These are phyloP conservation scores for Lathronympha strigana DNA, from an alignment of 2,888 invertebrate genomes.

Conservation along the genomic window DNA sequence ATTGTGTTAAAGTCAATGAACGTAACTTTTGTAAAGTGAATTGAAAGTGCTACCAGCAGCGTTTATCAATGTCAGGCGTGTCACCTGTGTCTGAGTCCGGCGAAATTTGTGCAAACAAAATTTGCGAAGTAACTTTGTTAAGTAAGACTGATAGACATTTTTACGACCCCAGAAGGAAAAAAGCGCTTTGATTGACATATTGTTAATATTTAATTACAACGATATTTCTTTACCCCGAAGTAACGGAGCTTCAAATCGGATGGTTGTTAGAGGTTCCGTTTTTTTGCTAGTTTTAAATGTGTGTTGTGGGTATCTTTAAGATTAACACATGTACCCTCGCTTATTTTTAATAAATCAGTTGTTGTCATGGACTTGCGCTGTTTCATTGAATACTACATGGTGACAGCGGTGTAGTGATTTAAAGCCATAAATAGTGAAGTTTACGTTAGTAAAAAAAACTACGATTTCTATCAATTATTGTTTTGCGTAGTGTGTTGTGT, in stretches of 20 bases:
- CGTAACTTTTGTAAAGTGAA: constrained; percentile 48
- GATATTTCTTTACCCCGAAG: constrained; percentile 24
- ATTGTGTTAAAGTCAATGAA: constrained; percentile 27
- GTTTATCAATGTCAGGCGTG: constrained; percentile 59
- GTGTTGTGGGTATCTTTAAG: too few relatives aligned
- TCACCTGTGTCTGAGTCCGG: constrained; percentile 63
- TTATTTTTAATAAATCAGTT: too few relatives aligned
- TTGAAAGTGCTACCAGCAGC: constrained; percentile 46
- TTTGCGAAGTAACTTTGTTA: constrained; percentile 62
- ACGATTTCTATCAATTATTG: too few relatives aligned
- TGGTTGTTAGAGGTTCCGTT: background rate
- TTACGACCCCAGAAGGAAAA: constrained; percentile 52
- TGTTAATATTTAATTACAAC: constrained; percentile 35
- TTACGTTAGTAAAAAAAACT: too few relatives aligned
- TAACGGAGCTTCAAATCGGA: constrained; percentile 1
- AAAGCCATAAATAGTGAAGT: too few relatives aligned
- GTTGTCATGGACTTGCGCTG: too few relatives aligned
- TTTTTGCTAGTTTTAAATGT: background rate
- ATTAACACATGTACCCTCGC: too few relatives aligned
- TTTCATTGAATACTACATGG: too few relatives aligned
- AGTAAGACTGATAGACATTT: constrained; percentile 73
- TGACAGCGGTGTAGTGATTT: too few relatives aligned
- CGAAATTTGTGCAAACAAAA: constrained; percentile 58
- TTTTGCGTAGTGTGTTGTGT: too few relatives aligned
- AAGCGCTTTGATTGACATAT: constrained; percentile 57